Evolutionary conservation across 2,797 vertebrate species (phyloP).

Genomic region (Sylvilagus floridanus): DNA sequence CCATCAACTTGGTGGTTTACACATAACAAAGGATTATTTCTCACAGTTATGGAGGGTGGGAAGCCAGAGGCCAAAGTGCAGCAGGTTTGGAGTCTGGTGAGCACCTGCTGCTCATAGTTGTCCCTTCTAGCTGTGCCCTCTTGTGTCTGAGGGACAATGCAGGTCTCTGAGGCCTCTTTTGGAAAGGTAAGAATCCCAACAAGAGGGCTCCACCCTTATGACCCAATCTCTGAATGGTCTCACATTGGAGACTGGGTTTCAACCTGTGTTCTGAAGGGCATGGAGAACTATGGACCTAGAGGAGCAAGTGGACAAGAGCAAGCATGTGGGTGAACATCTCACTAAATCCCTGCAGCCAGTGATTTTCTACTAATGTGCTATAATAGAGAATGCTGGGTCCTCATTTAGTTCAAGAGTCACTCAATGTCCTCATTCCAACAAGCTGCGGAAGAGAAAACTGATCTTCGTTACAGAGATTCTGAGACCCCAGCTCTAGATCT

Average conservation of each 20-base stretch:
- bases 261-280: not conserved
- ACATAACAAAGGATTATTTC: not conserved
- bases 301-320: not conserved
- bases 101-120: fast-evolving
- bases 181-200: not conserved
- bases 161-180: not conserved
- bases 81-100: not conserved
- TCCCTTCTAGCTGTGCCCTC: not conserved
- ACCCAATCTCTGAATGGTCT: too few species aligned
- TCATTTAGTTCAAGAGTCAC: not conserved
- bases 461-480: not conserved
- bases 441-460: not conserved
- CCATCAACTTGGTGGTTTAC: not conserved
- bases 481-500: not conserved
- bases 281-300: not conserved
- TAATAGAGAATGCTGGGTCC: not conserved
- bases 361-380: not conserved
- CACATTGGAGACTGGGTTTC: not conserved
- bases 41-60: not conserved
- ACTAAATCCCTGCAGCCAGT: not conserved
- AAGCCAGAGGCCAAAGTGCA: not conserved
- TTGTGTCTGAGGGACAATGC: not conserved
- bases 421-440: not conserved
- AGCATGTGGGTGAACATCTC: not conserved
- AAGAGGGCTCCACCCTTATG: not conserved